These are phyloP conservation scores for Agriopis leucophaearia DNA, from an alignment of 2,888 invertebrate species.

Conservation along the genomic window DNA sequence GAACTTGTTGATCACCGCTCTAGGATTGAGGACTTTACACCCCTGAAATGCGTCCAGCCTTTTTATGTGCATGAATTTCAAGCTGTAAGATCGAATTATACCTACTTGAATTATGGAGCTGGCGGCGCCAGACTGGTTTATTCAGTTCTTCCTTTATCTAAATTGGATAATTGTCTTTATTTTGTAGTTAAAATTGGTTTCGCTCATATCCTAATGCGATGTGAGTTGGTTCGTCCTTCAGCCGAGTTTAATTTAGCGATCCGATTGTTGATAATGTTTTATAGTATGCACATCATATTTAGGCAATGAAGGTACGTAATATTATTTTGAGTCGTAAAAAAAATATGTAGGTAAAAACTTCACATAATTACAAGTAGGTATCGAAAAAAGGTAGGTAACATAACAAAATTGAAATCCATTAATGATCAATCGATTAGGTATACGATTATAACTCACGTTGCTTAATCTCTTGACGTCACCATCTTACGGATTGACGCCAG, in stretches of 20 bases:
- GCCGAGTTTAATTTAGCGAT: too few relatives aligned
- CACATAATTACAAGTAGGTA: not conserved
- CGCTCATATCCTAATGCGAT: not conserved
- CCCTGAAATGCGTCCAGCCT: conserved; percentile 57
- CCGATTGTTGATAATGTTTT: too few relatives aligned
- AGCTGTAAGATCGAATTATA: conserved; percentile 23
- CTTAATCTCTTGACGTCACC: conserved; percentile 37
- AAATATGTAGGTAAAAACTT: not conserved
- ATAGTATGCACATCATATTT: too few relatives aligned
- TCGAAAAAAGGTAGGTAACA: conserved; percentile 3
- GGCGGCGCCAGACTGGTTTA: conserved; percentile 39
- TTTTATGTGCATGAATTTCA: conserved; percentile 30
- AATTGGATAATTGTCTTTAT: conserved; percentile 15
- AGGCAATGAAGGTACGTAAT: too few relatives aligned
- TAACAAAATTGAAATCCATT: conserved; percentile 17
- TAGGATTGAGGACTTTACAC: conserved; percentile 59
- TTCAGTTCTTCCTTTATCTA: conserved; percentile 10
- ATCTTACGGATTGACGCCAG: conserved; percentile 28
- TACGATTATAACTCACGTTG: conserved; percentile 18
- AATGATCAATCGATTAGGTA: conserved; percentile 26
- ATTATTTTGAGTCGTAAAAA: not conserved
- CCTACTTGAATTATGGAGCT: conserved; percentile 31
- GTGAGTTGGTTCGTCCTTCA: too few relatives aligned
- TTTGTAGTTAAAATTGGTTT: not conserved
- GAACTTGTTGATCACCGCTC: conserved; percentile 82